phyloP scores from a whole-genome alignment of 2,113 vertebrate genomes.

The Larimichthys crocea region DNA sequence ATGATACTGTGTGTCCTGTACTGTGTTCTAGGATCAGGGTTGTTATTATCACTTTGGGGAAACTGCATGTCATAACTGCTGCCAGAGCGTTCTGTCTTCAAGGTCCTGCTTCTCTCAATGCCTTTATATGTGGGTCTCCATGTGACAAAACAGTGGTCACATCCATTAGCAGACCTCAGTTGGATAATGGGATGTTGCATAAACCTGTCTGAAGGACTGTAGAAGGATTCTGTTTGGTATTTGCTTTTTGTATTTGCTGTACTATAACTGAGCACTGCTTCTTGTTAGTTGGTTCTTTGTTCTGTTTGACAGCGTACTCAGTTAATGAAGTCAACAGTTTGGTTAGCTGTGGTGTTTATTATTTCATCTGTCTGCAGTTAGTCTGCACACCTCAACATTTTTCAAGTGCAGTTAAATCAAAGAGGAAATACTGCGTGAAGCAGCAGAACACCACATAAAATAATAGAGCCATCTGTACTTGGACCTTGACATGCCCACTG shows the following conservation, averaged over 20 bases:
- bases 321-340: not conserved
- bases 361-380: constrained; percentile 4
- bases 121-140: not conserved
- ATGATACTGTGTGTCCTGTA: not conserved
- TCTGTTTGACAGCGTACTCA: not conserved
- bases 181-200: not conserved
- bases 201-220: not conserved
- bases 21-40: not conserved
- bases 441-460: not conserved
- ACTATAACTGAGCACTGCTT: not conserved
- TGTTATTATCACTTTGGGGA: not conserved
- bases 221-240: not conserved
- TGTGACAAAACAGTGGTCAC: not conserved
- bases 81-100: not conserved
- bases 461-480: not conserved
- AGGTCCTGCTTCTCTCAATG: not conserved
- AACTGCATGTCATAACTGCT: not conserved
- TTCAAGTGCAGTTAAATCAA: constrained; percentile 1
- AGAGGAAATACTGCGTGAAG: not conserved
- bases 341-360: constrained; percentile 1
- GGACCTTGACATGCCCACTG: not conserved
- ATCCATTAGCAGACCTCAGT: constrained; percentile 4
- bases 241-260: not conserved
- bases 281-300: not conserved
- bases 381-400: not conserved